Conservation (phyloP, 2,113 vertebrate species). For the Emydocephalus ijimae region DNA sequence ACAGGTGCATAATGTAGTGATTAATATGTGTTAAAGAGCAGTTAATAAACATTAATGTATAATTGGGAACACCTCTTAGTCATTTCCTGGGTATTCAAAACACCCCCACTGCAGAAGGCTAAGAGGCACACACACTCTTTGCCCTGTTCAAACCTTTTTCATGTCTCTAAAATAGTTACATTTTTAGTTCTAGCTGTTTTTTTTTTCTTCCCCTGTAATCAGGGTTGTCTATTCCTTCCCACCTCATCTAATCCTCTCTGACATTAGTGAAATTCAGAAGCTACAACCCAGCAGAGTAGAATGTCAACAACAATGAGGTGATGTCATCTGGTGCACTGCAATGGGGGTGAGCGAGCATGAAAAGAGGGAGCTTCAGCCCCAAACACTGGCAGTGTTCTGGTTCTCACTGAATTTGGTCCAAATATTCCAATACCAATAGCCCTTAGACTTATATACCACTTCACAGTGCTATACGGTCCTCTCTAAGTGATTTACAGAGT, state of each 20-base stretch:
- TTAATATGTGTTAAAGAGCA: conserved; percentile 26
- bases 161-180: neutral
- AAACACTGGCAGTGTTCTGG: neutral
- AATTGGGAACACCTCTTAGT: conserved; percentile 8
- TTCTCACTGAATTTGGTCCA: neutral
- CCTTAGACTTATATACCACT: too few relatives aligned
- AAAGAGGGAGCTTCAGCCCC: neutral
- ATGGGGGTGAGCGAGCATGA: neutral
- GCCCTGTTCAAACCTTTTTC: neutral
- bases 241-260: neutral
- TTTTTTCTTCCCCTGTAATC: neutral
- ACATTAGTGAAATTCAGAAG: neutral
- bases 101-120: neutral
- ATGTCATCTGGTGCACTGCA: neutral
- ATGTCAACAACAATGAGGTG: neutral
- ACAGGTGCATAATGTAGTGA: neutral
- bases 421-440: neutral
- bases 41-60: neutral
- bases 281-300: neutral
- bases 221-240: neutral
- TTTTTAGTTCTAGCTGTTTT: neutral
- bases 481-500: too few relatives aligned
- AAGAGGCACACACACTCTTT: neutral
- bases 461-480: too few relatives aligned
- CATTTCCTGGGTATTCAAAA: conserved; percentile 10